Evolutionary conservation across 2,797 vertebrate species (phyloP).

Genomic region (Diplodus puntazzo): DNA sequence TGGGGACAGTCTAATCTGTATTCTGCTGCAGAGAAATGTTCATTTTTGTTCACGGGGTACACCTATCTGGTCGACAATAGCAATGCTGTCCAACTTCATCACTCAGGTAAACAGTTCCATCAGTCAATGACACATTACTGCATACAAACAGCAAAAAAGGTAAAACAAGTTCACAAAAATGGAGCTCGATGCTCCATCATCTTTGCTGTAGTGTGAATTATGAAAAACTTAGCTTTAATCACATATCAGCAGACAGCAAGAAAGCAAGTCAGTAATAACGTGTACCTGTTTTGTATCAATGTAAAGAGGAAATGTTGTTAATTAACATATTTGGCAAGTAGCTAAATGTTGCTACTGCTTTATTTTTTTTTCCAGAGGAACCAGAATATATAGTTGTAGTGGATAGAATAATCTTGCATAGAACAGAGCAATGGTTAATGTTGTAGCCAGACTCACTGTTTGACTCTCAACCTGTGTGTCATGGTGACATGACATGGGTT

Average conservation of each 20-base stretch:
- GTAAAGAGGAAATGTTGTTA: neutral
- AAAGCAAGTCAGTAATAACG: no score
- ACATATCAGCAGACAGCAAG: neutral
- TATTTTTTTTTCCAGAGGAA: neutral
- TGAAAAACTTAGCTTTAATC: neutral
- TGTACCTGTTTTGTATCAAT: neutral
- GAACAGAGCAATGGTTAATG: neutral
- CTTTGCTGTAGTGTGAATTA: neutral
- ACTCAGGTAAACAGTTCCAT: slow-evolving; percentile 39
- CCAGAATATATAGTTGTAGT: neutral
- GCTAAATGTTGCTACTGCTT: neutral
- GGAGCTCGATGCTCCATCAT: slow-evolving; percentile 22
- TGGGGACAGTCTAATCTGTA: neutral
- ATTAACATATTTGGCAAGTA: neutral
- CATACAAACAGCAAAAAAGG: slow-evolving; percentile 26
- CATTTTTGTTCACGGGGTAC: slow-evolving; percentile 29
- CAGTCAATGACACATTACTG: slow-evolving; percentile 43
- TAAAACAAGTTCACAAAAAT: slow-evolving; percentile 20
- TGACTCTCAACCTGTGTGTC: neutral
- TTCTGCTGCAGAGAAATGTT: slow-evolving; percentile 15
- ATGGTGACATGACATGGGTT: neutral
- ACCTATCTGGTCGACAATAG: slow-evolving; percentile 27
- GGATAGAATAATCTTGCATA: neutral
- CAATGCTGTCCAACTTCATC: slow-evolving; percentile 27
- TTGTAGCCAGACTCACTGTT: neutral